Percentiles rank a stretch among this genome's conserved stretches.
phyloP scores from a whole-genome alignment of 2,797 vertebrate genomes.

The Falco berigora region DNA sequence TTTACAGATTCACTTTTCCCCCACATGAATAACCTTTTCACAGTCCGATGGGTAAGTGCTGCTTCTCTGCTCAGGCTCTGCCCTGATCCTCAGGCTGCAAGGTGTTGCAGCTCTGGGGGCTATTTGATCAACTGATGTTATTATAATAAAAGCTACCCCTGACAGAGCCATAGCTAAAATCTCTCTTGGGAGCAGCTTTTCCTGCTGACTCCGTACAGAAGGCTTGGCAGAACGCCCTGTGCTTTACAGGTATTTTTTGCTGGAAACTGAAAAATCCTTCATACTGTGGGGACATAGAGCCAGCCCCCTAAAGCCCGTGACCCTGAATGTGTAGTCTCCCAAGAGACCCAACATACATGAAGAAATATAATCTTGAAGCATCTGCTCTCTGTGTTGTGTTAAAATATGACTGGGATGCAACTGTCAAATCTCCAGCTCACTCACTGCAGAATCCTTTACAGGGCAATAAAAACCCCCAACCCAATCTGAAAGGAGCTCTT shows the following conservation, averaged over 20 bases:
- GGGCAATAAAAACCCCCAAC: not conserved
- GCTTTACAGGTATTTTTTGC: conserved; percentile 4
- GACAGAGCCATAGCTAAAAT: not conserved
- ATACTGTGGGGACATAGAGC: not conserved
- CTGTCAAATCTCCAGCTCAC: not conserved
- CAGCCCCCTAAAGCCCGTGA: not conserved
- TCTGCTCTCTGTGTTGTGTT: conserved; percentile 9
- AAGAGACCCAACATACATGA: not conserved
- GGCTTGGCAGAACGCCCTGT: conserved; percentile 11
- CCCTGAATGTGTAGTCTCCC: not conserved
- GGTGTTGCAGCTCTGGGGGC: not conserved
- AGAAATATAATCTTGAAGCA: conserved; percentile 44
- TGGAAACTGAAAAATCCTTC: not conserved
- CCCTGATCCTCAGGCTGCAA: not conserved
- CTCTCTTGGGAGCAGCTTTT: not conserved
- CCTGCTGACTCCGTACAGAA: not conserved
- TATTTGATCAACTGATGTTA: not conserved
- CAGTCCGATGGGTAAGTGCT: not conserved
- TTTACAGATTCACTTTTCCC: not conserved
- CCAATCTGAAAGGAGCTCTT: not conserved
- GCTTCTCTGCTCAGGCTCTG: not conserved
- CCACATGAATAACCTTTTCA: not conserved
- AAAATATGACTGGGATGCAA: not conserved
- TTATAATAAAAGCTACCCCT: not conserved
- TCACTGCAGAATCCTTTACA: not conserved